Conservation (phyloP, 2,888 invertebrate genomes). For the Podotricha telesiphe region DNA sequence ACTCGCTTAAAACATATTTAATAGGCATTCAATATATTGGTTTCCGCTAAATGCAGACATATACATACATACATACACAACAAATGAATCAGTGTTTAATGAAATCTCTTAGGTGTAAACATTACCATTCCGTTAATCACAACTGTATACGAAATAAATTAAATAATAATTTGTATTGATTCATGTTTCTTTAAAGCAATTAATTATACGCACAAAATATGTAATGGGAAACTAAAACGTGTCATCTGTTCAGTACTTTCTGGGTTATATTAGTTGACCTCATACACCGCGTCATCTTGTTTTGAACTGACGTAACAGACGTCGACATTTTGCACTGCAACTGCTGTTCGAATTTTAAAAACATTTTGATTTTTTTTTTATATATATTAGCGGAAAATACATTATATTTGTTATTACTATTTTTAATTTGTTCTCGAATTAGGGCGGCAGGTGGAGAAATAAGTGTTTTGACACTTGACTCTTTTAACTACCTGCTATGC, state of each 20-base stretch:
- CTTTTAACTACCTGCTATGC: too few species aligned
- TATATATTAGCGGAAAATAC: background rate
- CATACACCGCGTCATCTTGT: slow-evolving; percentile 14
- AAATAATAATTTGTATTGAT: slow-evolving; percentile 34
- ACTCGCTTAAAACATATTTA: background rate
- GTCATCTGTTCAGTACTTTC: slow-evolving; percentile 41
- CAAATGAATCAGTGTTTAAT: slow-evolving; percentile 19
- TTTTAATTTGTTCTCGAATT: too few species aligned
- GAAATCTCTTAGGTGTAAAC: slow-evolving; percentile 31
- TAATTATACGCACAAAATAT: too few species aligned
- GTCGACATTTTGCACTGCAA: background rate
- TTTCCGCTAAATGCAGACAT: slow-evolving; percentile 13
- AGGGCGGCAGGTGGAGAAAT: too few species aligned
- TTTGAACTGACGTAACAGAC: slow-evolving; percentile 8
- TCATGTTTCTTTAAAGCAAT: slow-evolving; percentile 23
- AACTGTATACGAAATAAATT: slow-evolving; percentile 34
- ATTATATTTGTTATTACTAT: background rate
- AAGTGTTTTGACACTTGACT: too few species aligned
- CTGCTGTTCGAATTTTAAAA: background rate
- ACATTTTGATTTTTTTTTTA: too few species aligned
- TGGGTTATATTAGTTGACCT: slow-evolving; percentile 36
- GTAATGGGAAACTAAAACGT: slow-evolving; percentile 24
- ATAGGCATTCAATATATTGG: background rate
- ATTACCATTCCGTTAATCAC: slow-evolving; percentile 31
- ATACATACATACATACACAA: too few species aligned